A percentile compares a stretch with the other conserved stretches of the same genome.
phyloP scores from a whole-genome alignment of 2,888 invertebrate species.

The Troides helena region DNA sequence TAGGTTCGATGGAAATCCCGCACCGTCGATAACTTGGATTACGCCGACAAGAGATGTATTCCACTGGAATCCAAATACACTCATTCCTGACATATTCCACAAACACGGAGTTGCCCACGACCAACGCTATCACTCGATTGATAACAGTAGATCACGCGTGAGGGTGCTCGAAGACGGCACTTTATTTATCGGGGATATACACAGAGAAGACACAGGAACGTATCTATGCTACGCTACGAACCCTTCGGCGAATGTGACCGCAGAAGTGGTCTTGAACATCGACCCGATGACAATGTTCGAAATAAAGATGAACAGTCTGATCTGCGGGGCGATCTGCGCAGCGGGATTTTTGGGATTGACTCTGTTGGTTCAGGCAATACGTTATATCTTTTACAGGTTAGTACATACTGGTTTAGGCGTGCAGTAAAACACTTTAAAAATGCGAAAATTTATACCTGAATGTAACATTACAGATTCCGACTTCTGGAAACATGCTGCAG shows the following conservation, averaged over 20 bases:
- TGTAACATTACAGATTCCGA: conserved; percentile 82
- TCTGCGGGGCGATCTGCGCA: conserved; percentile 90
- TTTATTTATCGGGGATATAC: conserved; percentile 84
- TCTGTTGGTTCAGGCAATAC: conserved; percentile 87
- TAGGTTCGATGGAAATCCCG: conserved; percentile 86
- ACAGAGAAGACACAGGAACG: conserved; percentile 89
- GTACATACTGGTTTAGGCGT: conserved; percentile 44
- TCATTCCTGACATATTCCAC: conserved; percentile 82
- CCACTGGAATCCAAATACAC: conserved; percentile 89
- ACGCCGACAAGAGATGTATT: conserved; percentile 86
- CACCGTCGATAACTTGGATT: conserved; percentile 91
- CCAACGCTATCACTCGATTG: conserved; percentile 67
- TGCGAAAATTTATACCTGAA: neutral
- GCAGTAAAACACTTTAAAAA: neutral
- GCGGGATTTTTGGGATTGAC: conserved; percentile 89
- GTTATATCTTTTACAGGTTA: conserved; percentile 85
- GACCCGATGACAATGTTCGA: conserved; percentile 92
- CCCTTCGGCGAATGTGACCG: conserved; percentile 88
- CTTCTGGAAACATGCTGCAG: conserved; percentile 87
- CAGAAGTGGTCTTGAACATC: conserved; percentile 87
- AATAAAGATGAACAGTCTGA: conserved; percentile 90
- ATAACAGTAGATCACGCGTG: conserved; percentile 79
- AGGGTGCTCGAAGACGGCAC: conserved; percentile 88
- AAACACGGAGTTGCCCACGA: conserved; percentile 84
- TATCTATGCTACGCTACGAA: conserved; percentile 94